Percentiles rank a stretch among this genome's conserved stretches.
Evolutionary conservation across 1,140 invertebrate species (phyloP).

Genomic region (Patella vulgata): DNA sequence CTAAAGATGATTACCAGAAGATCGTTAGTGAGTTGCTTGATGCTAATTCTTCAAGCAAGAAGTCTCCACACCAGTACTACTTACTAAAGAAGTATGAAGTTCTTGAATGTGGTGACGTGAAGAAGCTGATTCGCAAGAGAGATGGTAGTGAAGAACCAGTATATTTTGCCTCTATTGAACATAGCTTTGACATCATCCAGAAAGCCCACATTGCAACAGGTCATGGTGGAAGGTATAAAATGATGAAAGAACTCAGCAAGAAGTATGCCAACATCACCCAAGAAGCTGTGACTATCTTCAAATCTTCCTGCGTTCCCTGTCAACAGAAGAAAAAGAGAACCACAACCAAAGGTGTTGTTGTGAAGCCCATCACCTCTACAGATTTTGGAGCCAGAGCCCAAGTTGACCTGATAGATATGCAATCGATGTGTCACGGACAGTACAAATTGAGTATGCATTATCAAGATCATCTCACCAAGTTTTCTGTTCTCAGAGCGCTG

Average conservation of each 20-base stretch:
- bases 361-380: constrained; percentile 7
- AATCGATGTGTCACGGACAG: constrained; percentile 1
- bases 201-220: constrained; percentile 23
- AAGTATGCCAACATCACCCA: constrained; percentile 32
- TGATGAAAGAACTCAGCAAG: constrained; percentile 25
- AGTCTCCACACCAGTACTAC: not conserved
- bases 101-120: not conserved
- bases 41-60: constrained; percentile 4
- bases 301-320: constrained; percentile 20
- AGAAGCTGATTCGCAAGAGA: too few relatives aligned
- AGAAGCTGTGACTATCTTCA: constrained; percentile 24
- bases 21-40: constrained; percentile 1
- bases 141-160: constrained; percentile 9
- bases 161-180: constrained; percentile 24
- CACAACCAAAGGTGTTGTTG: constrained; percentile 20
- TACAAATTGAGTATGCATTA: constrained; percentile 15
- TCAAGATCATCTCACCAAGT: constrained; percentile 22
- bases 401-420: constrained; percentile 18
- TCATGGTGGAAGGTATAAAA: constrained; percentile 30
- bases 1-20: constrained; percentile 11
- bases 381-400: constrained; percentile 17
- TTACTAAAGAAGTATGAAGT: constrained; percentile 3
- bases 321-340: constrained; percentile 8
- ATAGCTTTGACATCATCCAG: constrained; percentile 32
- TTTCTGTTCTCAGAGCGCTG: too few relatives aligned